Evolutionary conservation across 2,113 vertebrate species (phyloP).

Genomic region (Spea multiplicata): DNA sequence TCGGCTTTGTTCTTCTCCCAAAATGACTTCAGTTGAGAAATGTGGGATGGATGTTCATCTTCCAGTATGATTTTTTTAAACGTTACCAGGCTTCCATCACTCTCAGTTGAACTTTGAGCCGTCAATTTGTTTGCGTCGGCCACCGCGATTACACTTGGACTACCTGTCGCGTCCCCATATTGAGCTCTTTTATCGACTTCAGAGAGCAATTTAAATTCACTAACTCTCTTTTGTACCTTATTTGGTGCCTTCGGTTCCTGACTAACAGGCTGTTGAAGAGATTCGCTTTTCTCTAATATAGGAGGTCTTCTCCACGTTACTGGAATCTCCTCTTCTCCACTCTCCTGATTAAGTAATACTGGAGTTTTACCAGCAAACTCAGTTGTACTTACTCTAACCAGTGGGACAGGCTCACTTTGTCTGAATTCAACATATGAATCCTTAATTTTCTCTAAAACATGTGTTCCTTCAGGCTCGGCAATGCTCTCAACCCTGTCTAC

Average conservation of each 20-base stretch:
- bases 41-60: slow-evolving; percentile 39
- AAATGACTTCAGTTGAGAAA: not conserved
- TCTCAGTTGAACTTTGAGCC: not conserved
- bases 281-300: slow-evolving; percentile 37
- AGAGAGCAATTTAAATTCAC: slow-evolving; percentile 85
- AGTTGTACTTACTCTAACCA: not conserved
- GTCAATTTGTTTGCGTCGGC: slow-evolving; percentile 25
- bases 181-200: slow-evolving; percentile 67
- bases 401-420: no score
- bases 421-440: not conserved
- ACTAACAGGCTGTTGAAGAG: slow-evolving; percentile 36
- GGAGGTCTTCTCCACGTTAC: slow-evolving; percentile 26
- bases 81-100: slow-evolving; percentile 30
- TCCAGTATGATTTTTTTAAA: slow-evolving; percentile 50
- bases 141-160: not conserved
- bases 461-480: not conserved
- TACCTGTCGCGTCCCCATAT: not conserved
- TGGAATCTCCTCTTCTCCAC: slow-evolving; percentile 13
- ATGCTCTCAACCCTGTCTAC: not conserved
- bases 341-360: not conserved
- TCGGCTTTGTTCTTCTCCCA: slow-evolving; percentile 29
- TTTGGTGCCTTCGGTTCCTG: slow-evolving; percentile 24
- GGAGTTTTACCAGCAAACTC: slow-evolving; percentile 17
- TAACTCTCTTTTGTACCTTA: slow-evolving; percentile 65
- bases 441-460: not conserved